A percentile compares a stretch with the other conserved stretches of the same genome.
Evolutionary conservation across 2,113 vertebrate species (phyloP).

Genomic region (Neolamprologus kungweensis): DNA sequence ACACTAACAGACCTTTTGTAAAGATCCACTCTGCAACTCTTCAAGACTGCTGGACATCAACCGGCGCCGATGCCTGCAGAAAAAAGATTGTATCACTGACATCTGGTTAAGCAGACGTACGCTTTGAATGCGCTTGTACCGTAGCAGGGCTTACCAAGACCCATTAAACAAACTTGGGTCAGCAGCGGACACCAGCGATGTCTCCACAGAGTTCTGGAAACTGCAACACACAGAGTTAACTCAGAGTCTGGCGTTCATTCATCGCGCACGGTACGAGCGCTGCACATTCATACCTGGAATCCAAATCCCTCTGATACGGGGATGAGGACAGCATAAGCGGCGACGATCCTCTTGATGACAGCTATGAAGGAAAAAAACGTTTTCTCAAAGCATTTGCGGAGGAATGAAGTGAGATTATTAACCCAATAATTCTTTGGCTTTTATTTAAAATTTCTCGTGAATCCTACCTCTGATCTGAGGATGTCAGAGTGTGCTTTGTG

Average conservation of each 20-base stretch:
- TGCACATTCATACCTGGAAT: constrained; percentile 72
- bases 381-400: neutral
- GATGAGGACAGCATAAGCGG: constrained; percentile 64
- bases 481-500: constrained; percentile 76
- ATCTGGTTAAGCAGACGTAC: neutral
- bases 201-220: constrained; percentile 49
- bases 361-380: constrained; percentile 49
- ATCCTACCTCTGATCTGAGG: constrained; percentile 76
- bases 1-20: constrained; percentile 76
- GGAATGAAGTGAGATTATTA: neutral
- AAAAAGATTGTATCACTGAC: neutral
- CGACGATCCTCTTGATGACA: constrained; percentile 72
- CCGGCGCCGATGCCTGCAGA: constrained; percentile 72
- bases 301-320: constrained; percentile 75
- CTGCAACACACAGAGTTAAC: neutral
- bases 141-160: constrained; percentile 39
- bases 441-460: neutral
- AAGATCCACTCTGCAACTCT: constrained; percentile 82
- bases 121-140: fast-evolving
- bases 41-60: constrained; percentile 89
- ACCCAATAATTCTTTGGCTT: neutral
- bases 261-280: fast-evolving
- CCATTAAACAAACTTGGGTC: constrained; percentile 49
- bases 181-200: constrained; percentile 32
- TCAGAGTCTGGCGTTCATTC: neutral